These are phyloP conservation scores for Lutraria rhynchaena DNA, from an alignment of 1,140 invertebrate species.

Conservation along the genomic window DNA sequence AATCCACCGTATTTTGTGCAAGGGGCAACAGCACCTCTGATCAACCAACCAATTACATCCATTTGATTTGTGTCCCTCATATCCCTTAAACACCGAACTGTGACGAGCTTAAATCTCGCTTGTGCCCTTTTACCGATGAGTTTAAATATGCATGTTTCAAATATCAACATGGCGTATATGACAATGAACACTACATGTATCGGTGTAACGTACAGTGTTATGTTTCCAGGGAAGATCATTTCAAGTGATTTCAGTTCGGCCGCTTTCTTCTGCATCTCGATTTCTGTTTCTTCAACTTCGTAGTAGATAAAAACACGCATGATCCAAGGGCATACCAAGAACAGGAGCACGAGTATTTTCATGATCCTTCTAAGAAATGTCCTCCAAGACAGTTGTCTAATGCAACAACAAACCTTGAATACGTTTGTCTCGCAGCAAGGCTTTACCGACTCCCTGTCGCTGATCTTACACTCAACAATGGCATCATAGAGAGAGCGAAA, in stretches of 20 bases:
- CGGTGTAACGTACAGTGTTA: conserved; percentile 14
- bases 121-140: neutral
- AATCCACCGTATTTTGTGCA: conserved; percentile 60
- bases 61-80: conserved; percentile 60
- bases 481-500: conserved; percentile 12
- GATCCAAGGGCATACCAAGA: conserved; percentile 10
- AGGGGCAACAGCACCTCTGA: conserved; percentile 7
- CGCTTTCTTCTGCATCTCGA: neutral
- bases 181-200: conserved; percentile 10
- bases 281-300: conserved; percentile 10
- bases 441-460: neutral
- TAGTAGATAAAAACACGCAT: conserved; percentile 18
- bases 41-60: conserved; percentile 14
- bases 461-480: conserved; percentile 12
- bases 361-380: neutral
- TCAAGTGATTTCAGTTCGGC: neutral
- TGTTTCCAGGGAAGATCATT: conserved; percentile 13
- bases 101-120: conserved; percentile 59
- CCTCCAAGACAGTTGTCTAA: neutral
- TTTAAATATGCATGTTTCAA: conserved; percentile 3
- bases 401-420: neutral
- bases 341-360: neutral
- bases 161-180: neutral
- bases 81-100: conserved; percentile 62
- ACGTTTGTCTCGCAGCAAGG: conserved; percentile 12